Percentiles rank a stretch among this genome's conserved stretches.
These are phyloP conservation scores for Monodelphis domestica DNA, from an alignment of 2,797 vertebrate genomes.

Conservation along the genomic window DNA sequence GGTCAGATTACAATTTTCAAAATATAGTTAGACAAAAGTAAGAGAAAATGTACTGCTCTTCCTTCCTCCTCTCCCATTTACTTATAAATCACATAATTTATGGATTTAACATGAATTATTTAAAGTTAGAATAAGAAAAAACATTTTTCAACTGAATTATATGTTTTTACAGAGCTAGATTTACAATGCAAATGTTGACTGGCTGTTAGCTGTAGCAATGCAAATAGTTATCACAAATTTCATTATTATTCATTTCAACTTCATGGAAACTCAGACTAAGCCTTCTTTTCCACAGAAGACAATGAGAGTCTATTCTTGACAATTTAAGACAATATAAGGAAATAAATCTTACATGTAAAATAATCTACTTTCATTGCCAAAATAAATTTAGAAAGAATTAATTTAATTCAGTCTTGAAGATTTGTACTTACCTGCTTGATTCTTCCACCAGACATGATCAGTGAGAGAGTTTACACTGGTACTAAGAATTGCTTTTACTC, in stretches of 20 bases:
- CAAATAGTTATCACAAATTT: neutral
- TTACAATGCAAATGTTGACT: conserved; percentile 27
- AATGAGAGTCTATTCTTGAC: conserved; percentile 23
- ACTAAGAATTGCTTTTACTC: neutral
- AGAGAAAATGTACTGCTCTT: neutral
- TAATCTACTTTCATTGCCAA: conserved; percentile 1
- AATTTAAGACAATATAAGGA: conserved; percentile 49
- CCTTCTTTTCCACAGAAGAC: neutral
- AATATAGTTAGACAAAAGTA: conserved; percentile 7
- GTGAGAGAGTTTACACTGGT: neutral
- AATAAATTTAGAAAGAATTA: neutral
- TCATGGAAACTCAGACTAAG: neutral
- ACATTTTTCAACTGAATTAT: conserved; percentile 20
- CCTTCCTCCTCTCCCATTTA: neutral
- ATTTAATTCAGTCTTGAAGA: neutral
- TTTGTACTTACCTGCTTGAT: neutral
- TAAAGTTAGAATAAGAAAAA: neutral
- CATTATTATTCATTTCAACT: neutral
- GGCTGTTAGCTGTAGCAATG: neutral
- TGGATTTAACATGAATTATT: conserved; percentile 12
- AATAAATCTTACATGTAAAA: conserved; percentile 34
- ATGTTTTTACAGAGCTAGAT: neutral
- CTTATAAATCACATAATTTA: conserved; percentile 36
- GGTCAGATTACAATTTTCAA: conserved; percentile 7
- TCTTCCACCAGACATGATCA: neutral